Base-by-base conservation (phyloP, 1,140 invertebrate genomes). In the Eupeodes corollae region DNA sequence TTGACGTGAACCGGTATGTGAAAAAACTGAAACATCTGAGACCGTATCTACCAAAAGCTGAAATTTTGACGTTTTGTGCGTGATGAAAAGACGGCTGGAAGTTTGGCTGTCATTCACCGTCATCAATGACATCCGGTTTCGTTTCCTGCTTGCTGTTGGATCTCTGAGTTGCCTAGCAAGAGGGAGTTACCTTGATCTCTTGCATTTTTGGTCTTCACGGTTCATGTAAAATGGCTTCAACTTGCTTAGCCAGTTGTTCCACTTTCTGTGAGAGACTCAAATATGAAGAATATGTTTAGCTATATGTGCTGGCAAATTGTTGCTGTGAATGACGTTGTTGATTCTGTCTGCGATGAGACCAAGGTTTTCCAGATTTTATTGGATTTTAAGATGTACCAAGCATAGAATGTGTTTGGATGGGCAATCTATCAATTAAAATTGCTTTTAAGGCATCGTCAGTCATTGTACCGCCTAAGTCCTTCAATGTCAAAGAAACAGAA, bases 21-120 rank as follows among this genome's bases (percentile, higher is more conserved):
- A 57, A 31, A 63, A 41, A 0, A 64, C 59, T 3, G 56, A 66
- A n/a, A 68, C 43, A 32, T 60, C 58, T 0, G 61, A 53, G 12
- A 61, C 62, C 5, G 59, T 62, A 35, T 65, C 62, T 5, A 63
- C 39, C 13, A 62, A 48, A 50, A 54, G 57, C n/a, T 26, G 44
- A 6, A 49, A 37, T 10, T 47, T 42, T 42, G 42, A 51, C 10
- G 39, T 47, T 15, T 9, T 14, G 26, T 63, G 57, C 1, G 10
- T 53, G 6, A 66, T 44, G 32, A 57, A 56, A 13, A 59, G 50
- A 40, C 50, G 54, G 39, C 19, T 12, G 16, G 16, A 18, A 41
- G 13, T 41, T 5, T 8, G 35, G 35, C 11, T 16, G 35, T 37
- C 35, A n/a, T 37, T 16, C 13, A 37, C 35, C 35, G 35, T 16